Evolutionary conservation across 2,888 invertebrate genomes (phyloP).

Genomic region (Sinopyrophorus schimmeli): DNA sequence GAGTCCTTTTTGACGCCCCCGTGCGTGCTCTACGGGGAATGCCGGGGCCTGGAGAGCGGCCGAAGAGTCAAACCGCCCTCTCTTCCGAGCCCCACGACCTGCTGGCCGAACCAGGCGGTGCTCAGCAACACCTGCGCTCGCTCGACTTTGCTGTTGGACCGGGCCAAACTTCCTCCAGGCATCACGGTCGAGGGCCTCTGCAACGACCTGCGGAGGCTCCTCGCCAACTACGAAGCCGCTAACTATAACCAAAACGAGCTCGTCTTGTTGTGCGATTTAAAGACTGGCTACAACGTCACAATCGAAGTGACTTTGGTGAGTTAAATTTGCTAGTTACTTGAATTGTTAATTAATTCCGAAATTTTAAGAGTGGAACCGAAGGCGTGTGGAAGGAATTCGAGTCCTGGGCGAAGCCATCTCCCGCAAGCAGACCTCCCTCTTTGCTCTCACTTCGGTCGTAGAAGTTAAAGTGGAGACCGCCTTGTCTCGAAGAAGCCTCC

Average conservation of each 20-base stretch:
- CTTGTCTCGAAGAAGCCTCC: slow-evolving; percentile 59
- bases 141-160: slow-evolving; percentile 74
- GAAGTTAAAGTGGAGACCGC: slow-evolving; percentile 80
- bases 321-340: too few relatives aligned
- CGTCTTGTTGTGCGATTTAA: slow-evolving; percentile 82
- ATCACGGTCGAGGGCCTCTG: slow-evolving; percentile 85
- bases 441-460: slow-evolving; percentile 71
- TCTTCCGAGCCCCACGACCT: slow-evolving; percentile 74
- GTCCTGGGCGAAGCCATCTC: slow-evolving; percentile 67
- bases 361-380: slow-evolving; percentile 61
- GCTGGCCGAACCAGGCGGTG: slow-evolving; percentile 78
- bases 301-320: slow-evolving; percentile 84
- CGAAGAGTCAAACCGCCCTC: slow-evolving; percentile 79
- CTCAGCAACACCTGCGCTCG: slow-evolving; percentile 76
- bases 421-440: slow-evolving; percentile 62
- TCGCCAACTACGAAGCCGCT: slow-evolving; percentile 64
- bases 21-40: slow-evolving; percentile 83
- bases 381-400: slow-evolving; percentile 62
- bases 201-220: slow-evolving; percentile 70
- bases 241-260: slow-evolving; percentile 67
- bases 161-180: slow-evolving; percentile 72
- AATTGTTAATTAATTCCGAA: too few relatives aligned
- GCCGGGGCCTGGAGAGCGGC: slow-evolving; percentile 72
- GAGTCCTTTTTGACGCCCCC: slow-evolving; percentile 79
- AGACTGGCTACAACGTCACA: slow-evolving; percentile 77